Percentiles rank a stretch among this genome's conserved stretches.
phyloP scores from a whole-genome alignment of 2,797 vertebrate genomes.

The Trichosurus vulpecula region DNA sequence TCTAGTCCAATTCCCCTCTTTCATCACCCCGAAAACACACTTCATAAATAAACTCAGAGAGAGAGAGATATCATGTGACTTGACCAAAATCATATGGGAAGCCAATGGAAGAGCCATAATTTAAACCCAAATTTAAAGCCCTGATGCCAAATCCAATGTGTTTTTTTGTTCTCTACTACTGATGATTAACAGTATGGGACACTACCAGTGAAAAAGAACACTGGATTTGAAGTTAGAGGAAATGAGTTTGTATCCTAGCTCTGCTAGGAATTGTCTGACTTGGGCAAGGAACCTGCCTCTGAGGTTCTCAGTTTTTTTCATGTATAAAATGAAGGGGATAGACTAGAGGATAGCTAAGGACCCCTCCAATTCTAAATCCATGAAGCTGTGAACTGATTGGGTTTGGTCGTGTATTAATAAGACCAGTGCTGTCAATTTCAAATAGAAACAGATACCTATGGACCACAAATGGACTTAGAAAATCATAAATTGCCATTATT shows the following conservation, averaged over 20 bases:
- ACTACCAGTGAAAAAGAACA: not conserved
- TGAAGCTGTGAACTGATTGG: not conserved
- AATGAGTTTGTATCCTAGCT: not conserved
- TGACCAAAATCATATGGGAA: conserved; percentile 37
- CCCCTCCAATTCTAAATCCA: not conserved
- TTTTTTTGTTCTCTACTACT: too few species aligned
- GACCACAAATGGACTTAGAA: not conserved
- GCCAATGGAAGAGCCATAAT: not conserved
- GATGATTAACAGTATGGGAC: not conserved
- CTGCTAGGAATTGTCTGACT: not conserved
- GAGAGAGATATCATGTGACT: not conserved
- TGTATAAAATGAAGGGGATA: not conserved
- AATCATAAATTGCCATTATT: not conserved
- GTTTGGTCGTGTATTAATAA: not conserved
- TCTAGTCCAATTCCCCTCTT: not conserved
- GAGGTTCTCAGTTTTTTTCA: not conserved
- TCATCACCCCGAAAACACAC: not conserved
- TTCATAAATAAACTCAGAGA: not conserved
- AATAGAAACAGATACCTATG: not conserved
- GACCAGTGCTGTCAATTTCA: not conserved
- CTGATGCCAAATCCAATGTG: too few species aligned
- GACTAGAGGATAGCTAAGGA: not conserved
- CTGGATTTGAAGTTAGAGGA: not conserved
- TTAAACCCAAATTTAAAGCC: not conserved
- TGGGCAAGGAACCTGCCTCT: not conserved